These are phyloP conservation scores for Eidolon helvum DNA, from an alignment of 2,113 vertebrate species.

Conservation along the genomic window DNA sequence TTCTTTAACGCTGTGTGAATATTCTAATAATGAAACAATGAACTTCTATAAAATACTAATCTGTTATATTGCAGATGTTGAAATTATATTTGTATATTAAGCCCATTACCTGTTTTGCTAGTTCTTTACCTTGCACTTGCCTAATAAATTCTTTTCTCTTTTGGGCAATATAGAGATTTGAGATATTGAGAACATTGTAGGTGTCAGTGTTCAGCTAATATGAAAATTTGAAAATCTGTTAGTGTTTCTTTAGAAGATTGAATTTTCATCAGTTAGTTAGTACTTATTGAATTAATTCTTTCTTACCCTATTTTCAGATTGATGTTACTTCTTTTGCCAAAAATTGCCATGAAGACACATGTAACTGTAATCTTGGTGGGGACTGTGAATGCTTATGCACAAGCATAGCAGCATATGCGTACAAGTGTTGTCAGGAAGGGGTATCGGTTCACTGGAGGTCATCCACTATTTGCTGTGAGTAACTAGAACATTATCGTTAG, in stretches of 20 bases:
- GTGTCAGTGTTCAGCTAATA: not conserved
- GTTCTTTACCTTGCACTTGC: not conserved
- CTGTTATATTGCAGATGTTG: not conserved
- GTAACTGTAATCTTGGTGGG: constrained; percentile 97
- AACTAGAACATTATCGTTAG: not conserved
- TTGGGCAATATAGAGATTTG: not conserved
- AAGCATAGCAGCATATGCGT: constrained; percentile 94
- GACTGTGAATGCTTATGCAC: constrained; percentile 99
- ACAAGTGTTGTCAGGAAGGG: constrained; percentile 97
- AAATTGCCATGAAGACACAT: constrained; percentile 97
- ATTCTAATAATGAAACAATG: not conserved
- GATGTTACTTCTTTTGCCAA: constrained; percentile 98
- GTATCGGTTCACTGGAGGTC: constrained; percentile 92
- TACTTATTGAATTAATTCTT: not conserved
- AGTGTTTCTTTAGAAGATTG: not conserved
- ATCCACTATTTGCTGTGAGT: constrained; percentile 93
- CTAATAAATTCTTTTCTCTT: not conserved
- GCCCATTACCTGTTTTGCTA: not conserved
- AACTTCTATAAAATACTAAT: not conserved
- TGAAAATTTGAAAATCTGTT: not conserved
- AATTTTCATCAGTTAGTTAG: constrained; percentile 36
- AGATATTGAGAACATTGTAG: not conserved
- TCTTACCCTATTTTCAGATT: constrained; percentile 84
- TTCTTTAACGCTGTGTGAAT: not conserved
- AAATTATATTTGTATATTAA: not conserved